These are phyloP conservation scores for Ptiloglossa arizonensis DNA, from an alignment of 1,140 invertebrate genomes.

Conservation along the genomic window DNA sequence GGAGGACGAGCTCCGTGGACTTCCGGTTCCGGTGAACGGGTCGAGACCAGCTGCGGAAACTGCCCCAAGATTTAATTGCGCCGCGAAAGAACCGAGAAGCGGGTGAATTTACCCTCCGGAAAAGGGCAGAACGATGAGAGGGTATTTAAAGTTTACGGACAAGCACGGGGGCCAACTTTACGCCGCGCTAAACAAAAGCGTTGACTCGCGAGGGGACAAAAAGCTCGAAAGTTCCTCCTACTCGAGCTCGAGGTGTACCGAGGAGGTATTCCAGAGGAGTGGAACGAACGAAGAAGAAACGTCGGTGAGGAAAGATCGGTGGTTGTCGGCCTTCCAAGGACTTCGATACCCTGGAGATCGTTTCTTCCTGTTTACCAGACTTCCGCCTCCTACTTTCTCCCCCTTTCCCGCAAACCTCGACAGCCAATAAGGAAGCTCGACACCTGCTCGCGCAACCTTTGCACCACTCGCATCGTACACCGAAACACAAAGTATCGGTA, in stretches of 20 bases:
- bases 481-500: too few relatives aligned
- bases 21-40: not conserved
- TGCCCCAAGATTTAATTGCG: conserved; percentile 13
- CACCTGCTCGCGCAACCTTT: not conserved
- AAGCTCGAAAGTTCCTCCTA: conserved; percentile 1
- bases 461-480: not conserved
- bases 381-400: not conserved
- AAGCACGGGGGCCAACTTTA: not conserved
- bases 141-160: conserved; percentile 43
- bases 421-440: conserved; percentile 11
- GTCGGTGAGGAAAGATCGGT: conserved; percentile 6
- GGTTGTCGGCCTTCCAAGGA: not conserved
- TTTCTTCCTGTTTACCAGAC: conserved; percentile 1
- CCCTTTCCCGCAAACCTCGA: not conserved
- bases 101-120: not conserved
- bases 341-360: conserved; percentile 19
- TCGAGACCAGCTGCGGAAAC: not conserved
- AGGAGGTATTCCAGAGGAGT: too few relatives aligned
- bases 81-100: not conserved
- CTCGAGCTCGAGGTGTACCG: not conserved
- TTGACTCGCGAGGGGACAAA: conserved; percentile 32
- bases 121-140: conserved; percentile 30
- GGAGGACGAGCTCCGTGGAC: not conserved
- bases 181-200: conserved; percentile 25
- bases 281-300: not conserved